Conservation (phyloP, 2,797 vertebrate genomes). For the Hybognathus amarus region DNA sequence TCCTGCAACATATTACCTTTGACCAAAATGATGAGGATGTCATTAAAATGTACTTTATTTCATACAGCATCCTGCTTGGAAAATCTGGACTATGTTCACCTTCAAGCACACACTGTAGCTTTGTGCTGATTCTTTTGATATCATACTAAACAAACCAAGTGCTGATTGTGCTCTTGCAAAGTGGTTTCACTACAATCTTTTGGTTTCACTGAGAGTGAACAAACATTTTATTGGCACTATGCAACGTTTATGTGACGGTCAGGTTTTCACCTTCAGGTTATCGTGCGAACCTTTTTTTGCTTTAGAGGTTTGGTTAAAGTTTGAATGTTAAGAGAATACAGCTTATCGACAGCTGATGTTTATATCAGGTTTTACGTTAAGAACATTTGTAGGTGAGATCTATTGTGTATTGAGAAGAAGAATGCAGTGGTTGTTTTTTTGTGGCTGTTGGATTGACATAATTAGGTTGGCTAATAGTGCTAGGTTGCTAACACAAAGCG, state of each 20-base stretch:
- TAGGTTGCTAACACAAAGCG: constrained; percentile 17
- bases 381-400: constrained; percentile 49
- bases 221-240: not conserved
- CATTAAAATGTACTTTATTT: not conserved
- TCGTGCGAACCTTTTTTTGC: not conserved
- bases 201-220: not conserved
- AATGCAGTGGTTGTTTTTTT: constrained; percentile 1
- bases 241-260: too few species aligned
- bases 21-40: not conserved
- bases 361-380: constrained; percentile 10
- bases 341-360: constrained; percentile 52
- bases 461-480: not conserved
- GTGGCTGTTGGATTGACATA: not conserved
- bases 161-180: not conserved
- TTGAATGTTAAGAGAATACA: too few species aligned
- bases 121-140: constrained; percentile 4
- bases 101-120: constrained; percentile 2
- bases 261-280: not conserved
- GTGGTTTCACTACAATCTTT: not conserved
- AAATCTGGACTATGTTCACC: not conserved
- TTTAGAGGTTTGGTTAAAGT: not conserved
- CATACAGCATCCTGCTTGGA: not conserved
- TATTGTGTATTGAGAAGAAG: constrained; percentile 59
- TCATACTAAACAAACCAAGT: constrained; percentile 4
- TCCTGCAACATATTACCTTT: not conserved